A percentile compares a stretch with the other conserved stretches of the same genome.
These are phyloP conservation scores for Rhopilema esculentum DNA, from an alignment of 30 jellyfish, hydroid and myxozoan genomes.

Conservation along the genomic window DNA sequence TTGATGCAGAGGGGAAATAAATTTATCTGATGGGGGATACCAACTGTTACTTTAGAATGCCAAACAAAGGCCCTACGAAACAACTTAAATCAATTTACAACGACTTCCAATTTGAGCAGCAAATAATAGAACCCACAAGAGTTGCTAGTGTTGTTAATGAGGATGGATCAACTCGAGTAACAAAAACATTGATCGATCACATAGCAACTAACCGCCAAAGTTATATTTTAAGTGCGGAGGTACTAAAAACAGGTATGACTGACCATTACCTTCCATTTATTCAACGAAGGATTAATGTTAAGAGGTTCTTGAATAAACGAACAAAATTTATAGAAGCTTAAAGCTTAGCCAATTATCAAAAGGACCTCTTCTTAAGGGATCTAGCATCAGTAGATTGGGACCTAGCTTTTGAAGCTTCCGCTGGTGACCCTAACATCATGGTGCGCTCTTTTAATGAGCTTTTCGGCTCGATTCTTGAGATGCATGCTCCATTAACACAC, in stretches of 20 bases:
- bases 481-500: not conserved
- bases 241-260: constrained; percentile 15
- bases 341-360: not conserved
- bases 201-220: constrained; percentile 47
- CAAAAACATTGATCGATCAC: constrained; percentile 43
- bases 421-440: not conserved
- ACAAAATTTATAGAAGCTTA: not conserved
- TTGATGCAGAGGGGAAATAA: constrained; percentile 38
- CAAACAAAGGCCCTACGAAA: constrained; percentile 48
- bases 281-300: constrained; percentile 1
- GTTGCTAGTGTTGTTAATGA: constrained; percentile 38
- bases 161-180: constrained; percentile 30
- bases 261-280: constrained; percentile 2
- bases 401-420: not conserved
- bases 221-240: constrained; percentile 38
- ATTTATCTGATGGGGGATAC: constrained; percentile 48
- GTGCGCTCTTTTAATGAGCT: not conserved
- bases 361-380: not conserved
- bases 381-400: not conserved
- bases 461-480: constrained; percentile 12
- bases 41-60: constrained; percentile 25
- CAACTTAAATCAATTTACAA: constrained; percentile 21
- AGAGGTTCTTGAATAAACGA: not conserved
- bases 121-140: constrained; percentile 24
- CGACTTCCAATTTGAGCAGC: constrained; percentile 44